Conservation (phyloP, 30 jellyfish, hydroid and myxozoan species). For the Haliclystus octoradiatus region DNA sequence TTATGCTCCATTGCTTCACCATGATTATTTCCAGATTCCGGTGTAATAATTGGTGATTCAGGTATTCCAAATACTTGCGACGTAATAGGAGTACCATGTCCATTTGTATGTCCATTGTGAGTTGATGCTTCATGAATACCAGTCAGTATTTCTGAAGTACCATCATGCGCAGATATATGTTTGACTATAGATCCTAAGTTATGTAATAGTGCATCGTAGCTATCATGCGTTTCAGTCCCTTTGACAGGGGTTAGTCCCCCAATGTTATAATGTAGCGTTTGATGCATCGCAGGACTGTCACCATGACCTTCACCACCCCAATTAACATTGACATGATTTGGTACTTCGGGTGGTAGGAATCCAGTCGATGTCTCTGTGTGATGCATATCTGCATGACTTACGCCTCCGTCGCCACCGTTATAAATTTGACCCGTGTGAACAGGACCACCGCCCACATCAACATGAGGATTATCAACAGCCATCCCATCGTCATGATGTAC, state of each 20-base stretch:
- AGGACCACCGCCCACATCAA: constrained; percentile 10
- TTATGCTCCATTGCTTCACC: not conserved
- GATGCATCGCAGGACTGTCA: not conserved
- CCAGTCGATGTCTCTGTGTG: not conserved
- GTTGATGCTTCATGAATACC: constrained; percentile 45
- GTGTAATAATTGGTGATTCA: not conserved
- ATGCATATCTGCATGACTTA: not conserved
- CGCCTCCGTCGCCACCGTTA: constrained; percentile 2
- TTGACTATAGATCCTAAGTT: not conserved
- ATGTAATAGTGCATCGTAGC: not conserved
- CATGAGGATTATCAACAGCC: constrained; percentile 13
- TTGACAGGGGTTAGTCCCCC: not conserved
- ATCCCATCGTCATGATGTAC: constrained; percentile 22
- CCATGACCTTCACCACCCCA: not conserved
- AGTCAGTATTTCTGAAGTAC: constrained; percentile 13
- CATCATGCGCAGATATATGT: not conserved
- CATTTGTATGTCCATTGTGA: constrained; percentile 16
- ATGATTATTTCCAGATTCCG: not conserved
- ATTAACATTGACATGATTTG: not conserved
- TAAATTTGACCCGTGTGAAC: not conserved
- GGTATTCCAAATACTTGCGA: not conserved
- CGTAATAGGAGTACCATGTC: not conserved
- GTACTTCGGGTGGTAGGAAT: not conserved
- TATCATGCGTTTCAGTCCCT: not conserved
- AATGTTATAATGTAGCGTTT: not conserved